These are phyloP conservation scores for Neodiprion fabricii DNA, from an alignment of 1,140 invertebrate species.

Conservation along the genomic window DNA sequence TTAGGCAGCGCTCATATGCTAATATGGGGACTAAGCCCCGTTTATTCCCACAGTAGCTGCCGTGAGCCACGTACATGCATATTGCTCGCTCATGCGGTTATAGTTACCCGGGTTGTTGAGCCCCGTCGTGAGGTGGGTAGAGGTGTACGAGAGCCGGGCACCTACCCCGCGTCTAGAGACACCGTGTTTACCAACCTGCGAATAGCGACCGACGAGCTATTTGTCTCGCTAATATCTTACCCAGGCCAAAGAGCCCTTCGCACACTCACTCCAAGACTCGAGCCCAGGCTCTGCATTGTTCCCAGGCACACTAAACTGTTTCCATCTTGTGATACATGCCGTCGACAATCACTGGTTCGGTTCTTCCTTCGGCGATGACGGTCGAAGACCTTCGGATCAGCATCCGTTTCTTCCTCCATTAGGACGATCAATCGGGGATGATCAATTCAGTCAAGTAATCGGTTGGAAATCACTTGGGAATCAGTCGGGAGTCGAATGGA, in stretches of 20 bases:
- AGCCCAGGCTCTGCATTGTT: slow-evolving; percentile 19
- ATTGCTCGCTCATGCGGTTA: slow-evolving; percentile 21
- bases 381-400: too few species aligned
- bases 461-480: too few species aligned
- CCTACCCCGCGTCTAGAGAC: neutral
- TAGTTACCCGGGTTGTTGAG: neutral
- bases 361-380: too few species aligned
- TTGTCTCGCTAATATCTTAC: slow-evolving; percentile 53
- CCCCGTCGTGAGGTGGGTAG: neutral
- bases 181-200: neutral
- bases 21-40: slow-evolving; percentile 55
- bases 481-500: too few species aligned
- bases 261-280: slow-evolving; percentile 25
- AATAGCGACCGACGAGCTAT: slow-evolving; percentile 37
- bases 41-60: slow-evolving; percentile 49
- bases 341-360: too few species aligned
- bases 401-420: too few species aligned
- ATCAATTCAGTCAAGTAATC: too few species aligned
- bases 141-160: neutral
- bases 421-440: too few species aligned
- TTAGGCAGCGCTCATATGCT: slow-evolving; percentile 56
- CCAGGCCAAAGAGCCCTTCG: slow-evolving; percentile 28
- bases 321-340: too few species aligned
- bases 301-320: too few species aligned
- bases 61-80: slow-evolving; percentile 50